Conservation (phyloP, 2,113 vertebrate species). For the Cygnus buccinator region DNA sequence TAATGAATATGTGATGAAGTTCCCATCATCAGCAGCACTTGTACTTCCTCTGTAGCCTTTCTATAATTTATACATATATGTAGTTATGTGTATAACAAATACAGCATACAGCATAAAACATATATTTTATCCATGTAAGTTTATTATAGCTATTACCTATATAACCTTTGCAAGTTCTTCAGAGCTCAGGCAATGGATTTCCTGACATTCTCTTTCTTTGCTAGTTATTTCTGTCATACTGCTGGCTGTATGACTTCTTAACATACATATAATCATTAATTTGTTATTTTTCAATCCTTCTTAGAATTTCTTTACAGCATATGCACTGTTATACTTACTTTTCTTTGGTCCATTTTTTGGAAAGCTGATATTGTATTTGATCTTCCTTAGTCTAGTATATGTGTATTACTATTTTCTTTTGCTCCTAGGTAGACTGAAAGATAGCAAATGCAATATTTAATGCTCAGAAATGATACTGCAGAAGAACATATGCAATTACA, state of each 20-base stretch:
- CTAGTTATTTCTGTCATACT: neutral
- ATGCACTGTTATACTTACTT: neutral
- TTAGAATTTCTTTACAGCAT: neutral
- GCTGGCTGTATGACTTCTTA: neutral
- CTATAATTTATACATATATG: neutral
- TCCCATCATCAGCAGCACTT: neutral
- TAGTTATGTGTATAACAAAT: neutral
- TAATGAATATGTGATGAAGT: neutral
- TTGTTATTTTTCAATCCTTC: neutral
- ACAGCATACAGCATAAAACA: too few relatives aligned
- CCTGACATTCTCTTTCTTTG: neutral
- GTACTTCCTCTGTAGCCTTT: neutral
- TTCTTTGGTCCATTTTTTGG: neutral
- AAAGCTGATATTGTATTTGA: neutral
- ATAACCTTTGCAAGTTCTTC: neutral
- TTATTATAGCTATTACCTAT: neutral
- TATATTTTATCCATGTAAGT: neutral
- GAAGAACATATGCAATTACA: neutral
- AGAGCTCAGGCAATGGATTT: neutral
- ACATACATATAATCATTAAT: neutral
- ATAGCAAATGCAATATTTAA: neutral
- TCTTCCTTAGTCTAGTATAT: neutral
- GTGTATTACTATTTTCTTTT: neutral
- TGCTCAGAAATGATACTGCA: neutral
- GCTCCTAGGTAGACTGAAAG: neutral